Conservation (phyloP, 37 sponge, comb jelly and placozoan genomes). For the Eunapius fragilis region DNA sequence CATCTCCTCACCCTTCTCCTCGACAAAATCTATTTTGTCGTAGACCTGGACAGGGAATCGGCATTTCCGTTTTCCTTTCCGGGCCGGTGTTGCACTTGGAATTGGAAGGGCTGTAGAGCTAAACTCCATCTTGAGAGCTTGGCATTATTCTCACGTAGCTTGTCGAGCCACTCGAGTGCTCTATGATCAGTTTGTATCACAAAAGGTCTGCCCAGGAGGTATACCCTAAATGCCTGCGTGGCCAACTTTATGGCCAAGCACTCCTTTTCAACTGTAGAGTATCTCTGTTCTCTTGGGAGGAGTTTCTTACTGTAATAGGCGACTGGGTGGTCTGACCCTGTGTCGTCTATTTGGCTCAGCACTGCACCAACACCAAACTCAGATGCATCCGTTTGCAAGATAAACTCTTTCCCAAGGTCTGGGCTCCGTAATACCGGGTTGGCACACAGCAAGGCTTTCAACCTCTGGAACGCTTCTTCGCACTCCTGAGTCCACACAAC, state of each 20-base stretch:
- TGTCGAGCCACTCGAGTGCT: constrained; percentile 33
- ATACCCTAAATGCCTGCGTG: constrained; percentile 34
- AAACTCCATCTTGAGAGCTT: constrained; percentile 40
- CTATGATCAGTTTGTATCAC: constrained; percentile 36
- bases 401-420: constrained; percentile 14
- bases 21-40: background rate
- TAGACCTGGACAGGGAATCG: constrained; percentile 31
- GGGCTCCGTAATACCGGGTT: constrained; percentile 30
- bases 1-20: no score
- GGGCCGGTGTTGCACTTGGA: constrained; percentile 6
- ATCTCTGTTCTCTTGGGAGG: constrained; percentile 27
- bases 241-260: constrained; percentile 48
- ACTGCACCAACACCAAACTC: constrained; percentile 54
- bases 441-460: constrained; percentile 19
- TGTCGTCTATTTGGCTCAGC: constrained; percentile 33
- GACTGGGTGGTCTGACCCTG: constrained; percentile 36
- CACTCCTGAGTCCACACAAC: constrained; percentile 40
- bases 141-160: constrained; percentile 26
- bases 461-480: constrained; percentile 39
- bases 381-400: constrained; percentile 57
- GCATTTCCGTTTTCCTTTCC: constrained; percentile 41
- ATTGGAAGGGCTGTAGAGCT: constrained; percentile 40
- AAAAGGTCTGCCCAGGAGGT: constrained; percentile 41
- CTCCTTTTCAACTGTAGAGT: constrained; percentile 39
- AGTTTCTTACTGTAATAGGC: constrained; percentile 42